Percentiles rank a stretch among this genome's conserved stretches.
These are phyloP conservation scores for Pimephales promelas DNA, from an alignment of 2,113 vertebrate genomes.

Conservation along the genomic window DNA sequence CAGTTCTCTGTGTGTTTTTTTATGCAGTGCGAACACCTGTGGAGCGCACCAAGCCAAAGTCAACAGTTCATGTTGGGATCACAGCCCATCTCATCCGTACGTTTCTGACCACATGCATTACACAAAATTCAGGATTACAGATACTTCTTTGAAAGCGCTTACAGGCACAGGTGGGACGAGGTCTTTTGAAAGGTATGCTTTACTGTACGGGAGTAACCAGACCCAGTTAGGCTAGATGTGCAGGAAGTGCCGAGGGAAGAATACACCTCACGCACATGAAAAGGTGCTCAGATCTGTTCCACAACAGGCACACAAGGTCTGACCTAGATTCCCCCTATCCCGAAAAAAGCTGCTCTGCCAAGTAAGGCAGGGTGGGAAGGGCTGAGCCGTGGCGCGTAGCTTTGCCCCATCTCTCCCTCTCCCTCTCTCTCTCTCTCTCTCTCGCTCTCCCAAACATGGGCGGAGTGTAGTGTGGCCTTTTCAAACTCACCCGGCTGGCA, in stretches of 20 bases:
- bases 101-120: neutral
- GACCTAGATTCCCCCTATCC: conserved; percentile 48
- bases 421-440: conserved; percentile 18
- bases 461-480: conserved; percentile 45
- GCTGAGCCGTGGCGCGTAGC: conserved; percentile 33
- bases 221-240: neutral
- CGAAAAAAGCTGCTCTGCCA: conserved; percentile 32
- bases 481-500: conserved; percentile 45
- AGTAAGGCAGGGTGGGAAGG: conserved; percentile 30
- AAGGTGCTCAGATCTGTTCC: conserved; percentile 40
- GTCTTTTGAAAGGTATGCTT: conserved; percentile 7
- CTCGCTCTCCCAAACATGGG: conserved; percentile 48
- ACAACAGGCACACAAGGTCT: conserved; percentile 33
- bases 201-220: conserved; percentile 14
- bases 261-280: conserved; percentile 31
- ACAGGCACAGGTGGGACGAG: neutral
- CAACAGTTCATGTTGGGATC: conserved; percentile 31
- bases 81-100: neutral
- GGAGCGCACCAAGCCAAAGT: conserved; percentile 23
- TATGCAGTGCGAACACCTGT: conserved; percentile 26
- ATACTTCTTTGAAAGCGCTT: conserved; percentile 15
- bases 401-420: conserved; percentile 18
- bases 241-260: conserved; percentile 10
- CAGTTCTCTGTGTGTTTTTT: conserved; percentile 23
- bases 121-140: conserved; percentile 19